Evolutionary conservation across 2,113 vertebrate species (phyloP).

Genomic region (Pedionomus torquatus): DNA sequence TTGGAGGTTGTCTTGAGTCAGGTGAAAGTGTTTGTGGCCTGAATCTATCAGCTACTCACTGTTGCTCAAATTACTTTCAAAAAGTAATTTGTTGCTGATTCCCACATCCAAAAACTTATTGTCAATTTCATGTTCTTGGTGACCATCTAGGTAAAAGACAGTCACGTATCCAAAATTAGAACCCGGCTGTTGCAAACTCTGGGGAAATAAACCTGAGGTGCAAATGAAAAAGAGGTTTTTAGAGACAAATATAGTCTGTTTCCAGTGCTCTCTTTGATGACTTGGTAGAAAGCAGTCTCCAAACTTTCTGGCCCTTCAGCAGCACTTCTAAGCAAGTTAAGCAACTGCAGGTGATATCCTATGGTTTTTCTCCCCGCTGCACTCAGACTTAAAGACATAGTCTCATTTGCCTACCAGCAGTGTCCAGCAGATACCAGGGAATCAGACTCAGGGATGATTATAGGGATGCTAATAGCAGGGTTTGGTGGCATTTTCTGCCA

Average conservation of each 20-base stretch:
- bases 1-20: conserved; percentile 24
- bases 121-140: conserved; percentile 15
- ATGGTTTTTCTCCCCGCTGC: neutral
- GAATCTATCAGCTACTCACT: conserved; percentile 32
- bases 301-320: neutral
- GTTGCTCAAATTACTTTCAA: conserved; percentile 56
- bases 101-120: conserved; percentile 54
- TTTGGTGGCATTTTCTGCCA: neutral
- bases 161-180: conserved; percentile 58
- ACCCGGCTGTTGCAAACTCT: neutral
- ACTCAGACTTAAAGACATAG: neutral
- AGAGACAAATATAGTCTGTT: neutral
- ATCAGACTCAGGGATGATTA: neutral
- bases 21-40: neutral
- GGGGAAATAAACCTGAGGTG: conserved; percentile 56
- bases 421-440: neutral
- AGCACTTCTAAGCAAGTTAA: neutral
- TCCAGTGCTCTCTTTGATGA: neutral
- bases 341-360: neutral
- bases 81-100: conserved; percentile 60
- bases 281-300: neutral
- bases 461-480: neutral
- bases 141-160: neutral
- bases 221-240: conserved; percentile 49
- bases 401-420: neutral